Base-by-base conservation (phyloP, 2,113 vertebrate genomes). In the Daphoenositta chrysoptera region DNA sequence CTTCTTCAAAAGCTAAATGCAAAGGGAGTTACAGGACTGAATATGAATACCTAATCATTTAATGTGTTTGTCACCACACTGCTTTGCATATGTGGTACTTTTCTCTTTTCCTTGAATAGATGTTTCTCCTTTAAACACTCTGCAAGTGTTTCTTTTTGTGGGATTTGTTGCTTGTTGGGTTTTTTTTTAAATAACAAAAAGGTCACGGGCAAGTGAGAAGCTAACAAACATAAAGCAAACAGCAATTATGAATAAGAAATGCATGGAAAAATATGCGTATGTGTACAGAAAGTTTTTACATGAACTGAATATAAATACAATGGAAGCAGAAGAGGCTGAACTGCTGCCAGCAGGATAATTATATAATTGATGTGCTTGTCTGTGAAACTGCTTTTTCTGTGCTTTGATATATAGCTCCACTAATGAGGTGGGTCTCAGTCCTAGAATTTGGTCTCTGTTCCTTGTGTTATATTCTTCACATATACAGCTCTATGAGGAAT, bases 271-370 rank as follows among this genome's bases (percentile, higher is more conserved):
- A 87, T 89, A 66, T 31, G 58, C 54, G 28, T 64, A 39, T 63
- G 61, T 81, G 31, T 66, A 87, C 78, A 70, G 87, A 64, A 84
- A 80, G 24, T 84, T 88, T 95, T 95, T 28, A 71, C 65, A 83
- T 82, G 77, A 93, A 69, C 79, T 20, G 57, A 61, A 57, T 93
- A 50, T 95, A 93, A 93, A 95, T 92, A 75, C 60, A 47, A 61
- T 82, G 54, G 60, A 95, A 95, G 39, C 56, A 61, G 73, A 83
- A 80, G 68, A 92, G 56, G 40, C 84, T 92, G 69, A 90, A 33
- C 58, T 77, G 65, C 87, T 94, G 78, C 82, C 69, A 80, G 72
- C 45, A 81, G 69, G 45, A 45, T 94, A 93, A 89, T 96, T 94
- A 84, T 39, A 15, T 94, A 96, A 96, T 93, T 92, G 84, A 95